These are phyloP conservation scores for Coregonus ussuriensis DNA, from an alignment of 2,797 vertebrate species.

Conservation along the genomic window DNA sequence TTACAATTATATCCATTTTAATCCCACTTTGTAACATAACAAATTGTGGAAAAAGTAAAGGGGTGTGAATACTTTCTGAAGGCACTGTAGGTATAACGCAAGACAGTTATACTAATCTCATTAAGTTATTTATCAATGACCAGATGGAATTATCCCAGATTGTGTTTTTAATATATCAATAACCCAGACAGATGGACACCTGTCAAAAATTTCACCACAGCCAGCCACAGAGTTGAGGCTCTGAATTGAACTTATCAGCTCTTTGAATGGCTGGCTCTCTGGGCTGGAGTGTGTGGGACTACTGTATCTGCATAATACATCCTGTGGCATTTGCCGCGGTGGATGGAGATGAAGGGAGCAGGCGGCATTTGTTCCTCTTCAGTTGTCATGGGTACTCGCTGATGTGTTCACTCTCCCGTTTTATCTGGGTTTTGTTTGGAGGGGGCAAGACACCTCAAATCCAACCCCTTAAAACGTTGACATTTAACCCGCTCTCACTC, in stretches of 20 bases:
- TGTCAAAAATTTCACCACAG: neutral
- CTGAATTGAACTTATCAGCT: slow-evolving; percentile 15
- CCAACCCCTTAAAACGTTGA: slow-evolving; percentile 34
- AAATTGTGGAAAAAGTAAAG: no score
- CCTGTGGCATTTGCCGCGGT: slow-evolving; percentile 52
- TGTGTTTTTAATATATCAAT: no score
- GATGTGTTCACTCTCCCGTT: slow-evolving; percentile 42
- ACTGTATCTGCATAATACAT: slow-evolving; percentile 54
- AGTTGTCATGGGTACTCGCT: slow-evolving; percentile 51
- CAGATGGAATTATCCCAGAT: neutral
- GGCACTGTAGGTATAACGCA: no score
- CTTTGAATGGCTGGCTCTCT: slow-evolving; percentile 12
- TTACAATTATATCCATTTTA: no score
- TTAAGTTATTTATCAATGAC: neutral
- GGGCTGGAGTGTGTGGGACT: slow-evolving; percentile 20
- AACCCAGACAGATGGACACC: neutral
- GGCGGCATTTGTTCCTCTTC: slow-evolving; percentile 49
- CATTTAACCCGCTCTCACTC: slow-evolving; percentile 12
- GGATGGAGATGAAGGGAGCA: slow-evolving; percentile 41
- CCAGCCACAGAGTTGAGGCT: neutral
- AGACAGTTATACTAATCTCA: neutral
- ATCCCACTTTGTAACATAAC: no score
- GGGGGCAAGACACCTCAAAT: slow-evolving; percentile 34
- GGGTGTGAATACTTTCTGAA: no score
- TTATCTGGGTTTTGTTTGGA: slow-evolving; percentile 39